A percentile compares a stretch with the other conserved stretches of the same genome.
These are phyloP conservation scores for Prinia subflava DNA, from an alignment of 2,113 vertebrate genomes.

Conservation along the genomic window DNA sequence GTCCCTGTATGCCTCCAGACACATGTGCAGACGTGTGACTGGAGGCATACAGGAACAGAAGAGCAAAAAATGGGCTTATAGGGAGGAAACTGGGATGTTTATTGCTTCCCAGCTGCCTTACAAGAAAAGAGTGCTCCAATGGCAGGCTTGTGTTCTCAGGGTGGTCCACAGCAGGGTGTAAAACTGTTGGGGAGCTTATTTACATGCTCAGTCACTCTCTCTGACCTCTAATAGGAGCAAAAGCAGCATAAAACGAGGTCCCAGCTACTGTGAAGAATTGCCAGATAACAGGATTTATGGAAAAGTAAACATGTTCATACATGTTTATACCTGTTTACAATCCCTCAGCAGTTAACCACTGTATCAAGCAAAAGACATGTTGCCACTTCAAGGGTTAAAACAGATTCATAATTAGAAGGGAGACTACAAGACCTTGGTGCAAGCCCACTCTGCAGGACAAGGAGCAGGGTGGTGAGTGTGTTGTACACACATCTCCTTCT, in stretches of 20 bases:
- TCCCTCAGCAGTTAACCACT: background rate
- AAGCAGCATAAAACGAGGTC: background rate
- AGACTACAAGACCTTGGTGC: background rate
- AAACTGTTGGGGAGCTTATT: background rate
- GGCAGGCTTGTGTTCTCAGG: background rate
- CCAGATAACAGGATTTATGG: background rate
- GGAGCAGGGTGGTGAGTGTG: no score
- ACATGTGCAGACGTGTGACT: background rate
- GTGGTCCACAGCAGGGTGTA: background rate
- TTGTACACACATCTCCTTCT: background rate
- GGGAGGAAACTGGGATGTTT: background rate
- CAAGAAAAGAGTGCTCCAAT: fast-evolving
- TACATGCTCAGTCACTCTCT: background rate
- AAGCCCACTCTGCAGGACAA: fast-evolving
- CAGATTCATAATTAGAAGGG: background rate
- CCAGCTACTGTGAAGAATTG: background rate
- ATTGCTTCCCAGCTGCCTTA: background rate
- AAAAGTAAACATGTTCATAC: background rate
- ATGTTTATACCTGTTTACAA: no score
- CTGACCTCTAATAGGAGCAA: background rate
- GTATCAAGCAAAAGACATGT: background rate
- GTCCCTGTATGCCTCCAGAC: no score
- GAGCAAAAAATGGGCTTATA: background rate
- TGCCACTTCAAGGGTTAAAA: background rate
- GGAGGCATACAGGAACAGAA: background rate